Conservation (phyloP, 2,888 invertebrate genomes). For the Orthosia gothica region DNA sequence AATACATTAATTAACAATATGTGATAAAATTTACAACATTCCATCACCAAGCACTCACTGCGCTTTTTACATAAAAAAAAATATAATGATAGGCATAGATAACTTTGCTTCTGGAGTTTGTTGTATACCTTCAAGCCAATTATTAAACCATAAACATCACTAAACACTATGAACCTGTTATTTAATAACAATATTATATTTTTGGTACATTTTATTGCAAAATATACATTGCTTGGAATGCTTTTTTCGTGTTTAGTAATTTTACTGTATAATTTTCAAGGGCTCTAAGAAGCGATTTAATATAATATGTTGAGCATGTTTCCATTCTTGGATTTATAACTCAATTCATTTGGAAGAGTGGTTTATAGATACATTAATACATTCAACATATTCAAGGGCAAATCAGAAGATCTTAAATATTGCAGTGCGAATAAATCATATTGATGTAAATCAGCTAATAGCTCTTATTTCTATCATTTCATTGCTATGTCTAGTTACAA, state of each 20-base stretch:
- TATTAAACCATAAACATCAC: constrained; percentile 32
- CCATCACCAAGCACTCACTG: constrained; percentile 80
- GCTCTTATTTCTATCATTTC: constrained; percentile 48
- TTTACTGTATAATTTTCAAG: constrained; percentile 14
- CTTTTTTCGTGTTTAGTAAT: constrained; percentile 58
- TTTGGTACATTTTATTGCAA: constrained; percentile 65
- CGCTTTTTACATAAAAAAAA: constrained; percentile 59
- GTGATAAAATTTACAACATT: constrained; percentile 86
- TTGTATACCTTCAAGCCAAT: constrained; percentile 37
- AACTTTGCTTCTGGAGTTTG: constrained; percentile 43
- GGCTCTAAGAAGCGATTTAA: constrained; percentile 14
- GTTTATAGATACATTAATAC: constrained; percentile 4
- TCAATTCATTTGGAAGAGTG: constrained; percentile 9
- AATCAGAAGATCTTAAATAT: constrained; percentile 23
- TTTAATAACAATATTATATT: constrained; percentile 40
- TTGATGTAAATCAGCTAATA: constrained; percentile 32
- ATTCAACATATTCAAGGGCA: constrained; percentile 19
- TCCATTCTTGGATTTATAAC: constrained; percentile 2
- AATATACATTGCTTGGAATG: constrained; percentile 66
- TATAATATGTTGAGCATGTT: constrained; percentile 38
- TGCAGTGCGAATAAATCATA: constrained; percentile 28
- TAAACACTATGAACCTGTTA: constrained; percentile 44
- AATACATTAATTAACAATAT: constrained; percentile 82
- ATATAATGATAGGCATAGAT: constrained; percentile 55
- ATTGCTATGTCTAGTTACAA: constrained; percentile 62